A percentile compares a stretch with the other conserved stretches of the same genome.
Conservation (phyloP, 2,797 vertebrate genomes). For the Pterois miles region DNA sequence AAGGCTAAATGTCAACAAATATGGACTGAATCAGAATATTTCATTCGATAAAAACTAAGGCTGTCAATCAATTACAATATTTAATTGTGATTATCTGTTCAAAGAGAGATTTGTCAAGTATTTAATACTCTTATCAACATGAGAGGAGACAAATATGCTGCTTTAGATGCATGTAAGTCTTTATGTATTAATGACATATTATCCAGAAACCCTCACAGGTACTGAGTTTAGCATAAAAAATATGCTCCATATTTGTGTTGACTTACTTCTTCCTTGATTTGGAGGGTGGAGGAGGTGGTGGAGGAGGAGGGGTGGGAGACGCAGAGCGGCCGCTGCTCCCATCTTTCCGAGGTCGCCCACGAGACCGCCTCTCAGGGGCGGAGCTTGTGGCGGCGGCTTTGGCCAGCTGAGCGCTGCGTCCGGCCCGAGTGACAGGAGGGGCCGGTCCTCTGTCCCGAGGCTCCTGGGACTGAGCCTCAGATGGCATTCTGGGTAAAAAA, state of each 20-base stretch:
- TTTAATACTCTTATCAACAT: too few species aligned
- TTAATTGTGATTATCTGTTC: too few species aligned
- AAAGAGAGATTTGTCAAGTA: too few species aligned
- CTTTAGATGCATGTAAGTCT: too few species aligned
- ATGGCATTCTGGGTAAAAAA: constrained; percentile 91
- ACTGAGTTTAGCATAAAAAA: too few species aligned
- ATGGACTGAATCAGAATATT: background rate
- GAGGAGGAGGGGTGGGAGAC: constrained; percentile 30
- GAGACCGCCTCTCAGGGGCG: constrained; percentile 88
- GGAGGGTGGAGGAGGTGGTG: constrained; percentile 42
- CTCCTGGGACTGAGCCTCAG: constrained; percentile 92
- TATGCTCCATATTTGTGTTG: too few species aligned
- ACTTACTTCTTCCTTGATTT: constrained; percentile 73
- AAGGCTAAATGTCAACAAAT: background rate
- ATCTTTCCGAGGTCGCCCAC: constrained; percentile 93
- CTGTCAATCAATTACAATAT: too few species aligned
- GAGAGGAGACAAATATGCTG: too few species aligned
- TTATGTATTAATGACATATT: too few species aligned
- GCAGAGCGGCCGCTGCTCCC: constrained; percentile 75
- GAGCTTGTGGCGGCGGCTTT: constrained; percentile 86
- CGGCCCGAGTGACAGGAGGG: constrained; percentile 84
- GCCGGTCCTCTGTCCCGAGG: constrained; percentile 85
- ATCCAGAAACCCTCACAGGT: too few species aligned
- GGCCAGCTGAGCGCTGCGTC: constrained; percentile 81
- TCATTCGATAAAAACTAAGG: background rate